Evolutionary conservation across 1,140 invertebrate species (phyloP).

Genomic region (Anadara kagoshimensis): DNA sequence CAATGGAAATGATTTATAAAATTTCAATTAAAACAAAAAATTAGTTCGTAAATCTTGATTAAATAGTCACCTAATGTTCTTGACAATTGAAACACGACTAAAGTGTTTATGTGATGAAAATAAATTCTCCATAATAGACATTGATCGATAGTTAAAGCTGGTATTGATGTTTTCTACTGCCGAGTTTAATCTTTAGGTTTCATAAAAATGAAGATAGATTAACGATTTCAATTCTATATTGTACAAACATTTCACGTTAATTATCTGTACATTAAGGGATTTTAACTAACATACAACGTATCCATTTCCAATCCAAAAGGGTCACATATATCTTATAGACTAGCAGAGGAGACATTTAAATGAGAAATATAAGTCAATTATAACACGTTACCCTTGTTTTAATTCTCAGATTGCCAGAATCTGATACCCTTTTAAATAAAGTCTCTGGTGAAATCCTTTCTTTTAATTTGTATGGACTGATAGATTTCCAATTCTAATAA

Average conservation of each 20-base stretch:
- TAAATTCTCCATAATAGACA: too few relatives aligned
- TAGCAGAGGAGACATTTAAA: neutral
- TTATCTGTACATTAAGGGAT: slow-evolving; percentile 3
- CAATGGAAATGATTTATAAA: too few relatives aligned
- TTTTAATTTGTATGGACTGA: slow-evolving; percentile 2
- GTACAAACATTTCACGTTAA: slow-evolving; percentile 18
- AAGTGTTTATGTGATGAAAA: too few relatives aligned
- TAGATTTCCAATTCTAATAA: too few relatives aligned
- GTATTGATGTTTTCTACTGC: too few relatives aligned
- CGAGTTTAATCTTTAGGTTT: too few relatives aligned
- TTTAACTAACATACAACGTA: neutral
- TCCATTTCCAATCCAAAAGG: neutral
- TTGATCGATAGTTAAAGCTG: too few relatives aligned
- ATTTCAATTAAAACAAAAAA: too few relatives aligned
- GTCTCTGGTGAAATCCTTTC: neutral
- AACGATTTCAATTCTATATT: slow-evolving; percentile 10
- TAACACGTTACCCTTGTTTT: neutral
- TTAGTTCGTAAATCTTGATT: too few relatives aligned
- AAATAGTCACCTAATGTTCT: too few relatives aligned
- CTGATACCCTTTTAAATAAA: slow-evolving; percentile 7
- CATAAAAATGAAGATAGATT: slow-evolving; percentile 13
- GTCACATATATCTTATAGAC: neutral
- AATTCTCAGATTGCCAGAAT: neutral
- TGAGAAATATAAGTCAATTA: slow-evolving; percentile 11
- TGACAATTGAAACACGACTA: too few relatives aligned